Conservation (phyloP, 2,888 invertebrate genomes). For the Eupithecia pulchellata region DNA sequence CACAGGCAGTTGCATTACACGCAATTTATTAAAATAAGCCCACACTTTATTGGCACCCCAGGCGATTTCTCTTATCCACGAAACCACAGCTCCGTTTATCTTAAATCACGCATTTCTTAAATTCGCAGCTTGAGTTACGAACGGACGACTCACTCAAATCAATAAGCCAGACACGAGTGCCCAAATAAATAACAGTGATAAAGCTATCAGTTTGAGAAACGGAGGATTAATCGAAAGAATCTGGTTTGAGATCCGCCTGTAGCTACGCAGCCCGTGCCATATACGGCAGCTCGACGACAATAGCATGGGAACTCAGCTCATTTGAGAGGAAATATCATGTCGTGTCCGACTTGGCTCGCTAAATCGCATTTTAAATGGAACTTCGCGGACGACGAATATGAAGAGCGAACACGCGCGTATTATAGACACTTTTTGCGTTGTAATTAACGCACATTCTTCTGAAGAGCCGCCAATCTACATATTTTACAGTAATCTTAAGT, state of each 20-base stretch:
- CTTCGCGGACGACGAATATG: slow-evolving; percentile 61
- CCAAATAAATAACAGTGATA: slow-evolving; percentile 42
- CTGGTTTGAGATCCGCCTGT: slow-evolving; percentile 77
- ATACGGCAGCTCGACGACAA: slow-evolving; percentile 80
- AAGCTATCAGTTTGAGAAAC: slow-evolving; percentile 42
- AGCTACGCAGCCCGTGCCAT: slow-evolving; percentile 63
- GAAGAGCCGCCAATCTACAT: slow-evolving; percentile 40
- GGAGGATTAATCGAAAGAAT: slow-evolving; percentile 60
- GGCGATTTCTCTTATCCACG: slow-evolving; percentile 30
- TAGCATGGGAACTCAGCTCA: slow-evolving; percentile 83
- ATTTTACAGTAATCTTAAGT: slow-evolving; percentile 33
- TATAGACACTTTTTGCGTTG: slow-evolving; percentile 41
- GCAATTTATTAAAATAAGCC: slow-evolving; percentile 27
- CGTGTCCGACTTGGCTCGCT: slow-evolving; percentile 66
- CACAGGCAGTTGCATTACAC: slow-evolving; percentile 67
- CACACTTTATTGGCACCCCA: slow-evolving; percentile 33
- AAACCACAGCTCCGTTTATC: slow-evolving; percentile 25
- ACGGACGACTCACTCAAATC: slow-evolving; percentile 33
- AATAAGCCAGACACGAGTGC: slow-evolving; percentile 40
- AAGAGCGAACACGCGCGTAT: slow-evolving; percentile 45
- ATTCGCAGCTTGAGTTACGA: slow-evolving; percentile 36
- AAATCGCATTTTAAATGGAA: slow-evolving; percentile 78
- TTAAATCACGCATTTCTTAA: slow-evolving; percentile 36
- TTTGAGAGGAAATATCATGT: slow-evolving; percentile 83
- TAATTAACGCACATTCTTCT: slow-evolving; percentile 40